These are phyloP conservation scores for Bathynomus jamesi DNA, from an alignment of 1,140 invertebrate genomes.

Conservation along the genomic window DNA sequence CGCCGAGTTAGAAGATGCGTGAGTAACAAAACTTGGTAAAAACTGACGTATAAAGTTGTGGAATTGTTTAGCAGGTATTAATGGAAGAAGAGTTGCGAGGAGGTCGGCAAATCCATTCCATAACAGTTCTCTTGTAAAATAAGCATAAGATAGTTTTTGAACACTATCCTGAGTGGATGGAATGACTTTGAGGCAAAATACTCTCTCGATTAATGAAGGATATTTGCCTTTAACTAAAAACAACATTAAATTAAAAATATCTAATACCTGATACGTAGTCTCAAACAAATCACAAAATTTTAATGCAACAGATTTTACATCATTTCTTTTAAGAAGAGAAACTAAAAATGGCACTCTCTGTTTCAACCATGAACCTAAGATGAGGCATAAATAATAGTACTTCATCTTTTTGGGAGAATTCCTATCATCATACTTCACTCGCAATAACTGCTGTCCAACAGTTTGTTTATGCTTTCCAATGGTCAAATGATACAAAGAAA, in stretches of 20 bases:
- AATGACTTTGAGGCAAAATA: conserved; percentile 14
- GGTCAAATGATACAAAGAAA: conserved; percentile 18
- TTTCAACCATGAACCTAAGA: conserved; percentile 27
- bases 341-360: conserved; percentile 13
- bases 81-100: conserved; percentile 20
- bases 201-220: conserved; percentile 20
- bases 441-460: conserved; percentile 31
- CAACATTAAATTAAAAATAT: conserved; percentile 23
- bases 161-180: conserved; percentile 4
- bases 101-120: conserved; percentile 36
- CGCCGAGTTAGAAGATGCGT: not conserved
- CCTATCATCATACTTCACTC: conserved; percentile 28
- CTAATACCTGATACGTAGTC: conserved; percentile 11
- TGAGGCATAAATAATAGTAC: conserved; percentile 10
- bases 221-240: conserved; percentile 24
- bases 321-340: conserved; percentile 6
- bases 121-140: conserved; percentile 31
- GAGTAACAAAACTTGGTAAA: conserved; percentile 21
- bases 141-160: conserved; percentile 27
- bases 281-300: conserved; percentile 17
- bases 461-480: conserved; percentile 18
- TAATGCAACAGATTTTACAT: not conserved
- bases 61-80: conserved; percentile 27
- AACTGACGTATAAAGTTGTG: conserved; percentile 22
- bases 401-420: conserved; percentile 7